Conservation (phyloP, 53 echinoderm and acorn worm species). For the Paelopatides confundens region DNA sequence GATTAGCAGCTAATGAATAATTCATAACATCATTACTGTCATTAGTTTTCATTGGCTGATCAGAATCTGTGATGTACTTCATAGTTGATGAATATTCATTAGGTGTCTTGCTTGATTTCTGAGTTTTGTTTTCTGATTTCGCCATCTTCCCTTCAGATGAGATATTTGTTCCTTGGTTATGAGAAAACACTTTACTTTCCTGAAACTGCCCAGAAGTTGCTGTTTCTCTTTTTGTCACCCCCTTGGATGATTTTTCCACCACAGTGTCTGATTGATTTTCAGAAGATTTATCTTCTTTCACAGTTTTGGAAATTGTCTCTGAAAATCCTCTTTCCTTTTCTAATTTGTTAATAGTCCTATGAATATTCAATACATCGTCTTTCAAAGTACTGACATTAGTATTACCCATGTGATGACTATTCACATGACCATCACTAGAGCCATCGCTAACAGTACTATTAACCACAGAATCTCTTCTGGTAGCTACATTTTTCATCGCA, state of each 20-base stretch:
- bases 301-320: too few relatives aligned
- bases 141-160: background rate
- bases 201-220: background rate
- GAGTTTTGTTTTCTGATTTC: background rate
- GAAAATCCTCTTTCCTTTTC: background rate
- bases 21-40: background rate
- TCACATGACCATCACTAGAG: background rate
- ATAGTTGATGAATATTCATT: background rate
- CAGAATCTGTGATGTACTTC: too few relatives aligned
- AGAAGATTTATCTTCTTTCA: too few relatives aligned
- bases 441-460: background rate
- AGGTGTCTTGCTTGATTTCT: background rate
- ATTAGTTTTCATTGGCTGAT: slow-evolving; percentile 16
- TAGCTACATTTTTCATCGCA: background rate
- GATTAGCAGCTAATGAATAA: background rate
- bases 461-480: background rate
- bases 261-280: background rate
- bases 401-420: too few relatives aligned
- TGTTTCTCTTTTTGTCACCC: background rate
- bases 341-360: background rate
- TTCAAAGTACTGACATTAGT: too few relatives aligned
- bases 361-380: background rate
- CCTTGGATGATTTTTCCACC: background rate
- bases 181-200: background rate
- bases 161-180: background rate